Base-by-base conservation (phyloP, 2,888 invertebrate genomes). In the Drosophila heteroneura region DNA sequence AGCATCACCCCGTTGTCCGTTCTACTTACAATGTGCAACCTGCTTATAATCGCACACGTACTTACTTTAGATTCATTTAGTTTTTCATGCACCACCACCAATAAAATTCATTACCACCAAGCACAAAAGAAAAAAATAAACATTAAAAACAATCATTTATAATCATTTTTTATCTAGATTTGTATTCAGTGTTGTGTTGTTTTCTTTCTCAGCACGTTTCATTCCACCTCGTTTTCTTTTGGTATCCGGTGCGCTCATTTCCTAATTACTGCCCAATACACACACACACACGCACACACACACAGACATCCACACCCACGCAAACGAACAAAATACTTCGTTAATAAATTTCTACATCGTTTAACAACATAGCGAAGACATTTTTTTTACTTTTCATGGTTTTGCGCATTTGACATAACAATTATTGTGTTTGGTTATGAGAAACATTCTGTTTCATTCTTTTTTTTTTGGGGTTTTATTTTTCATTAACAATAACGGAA, bases 1-100 rank as follows among this genome's bases (percentile, higher is more conserved):
- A 74, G 66, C 68, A 71, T 70, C 77, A 74, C 71, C 80, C 80
- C 54, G 68, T 85, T 85, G 88, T 85, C 85, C 85, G 85, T 85
- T 88, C 51, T 57, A 59, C 47, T 37, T 67, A 73, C 58, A 70
- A 68, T 44, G 52, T 66, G 70, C 70, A 74, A 76, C 49, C 69
- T 66, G 61, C 66, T 69, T 75, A 32, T n/a, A 16, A 9, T 22
- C 32, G 57, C 28, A 80, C 80, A 79, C 57, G 53, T 69, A 79
- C 59, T 74, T 77, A 76, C 69, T 64, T 62, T 61, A 67, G 52
- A 72, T 83, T 82, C 71, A 87, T 82, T 85, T 88, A 71, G 73
- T 85, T 83, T 74, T 47, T 57, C 69, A 69, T 39, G 78, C 82
- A 81, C 70, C 59, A 71, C 58, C 28, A 47, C 41, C 19, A 59